These are phyloP conservation scores for Hirtodrosophila histrioides DNA, from an alignment of 2,888 invertebrate genomes.

Conservation along the genomic window DNA sequence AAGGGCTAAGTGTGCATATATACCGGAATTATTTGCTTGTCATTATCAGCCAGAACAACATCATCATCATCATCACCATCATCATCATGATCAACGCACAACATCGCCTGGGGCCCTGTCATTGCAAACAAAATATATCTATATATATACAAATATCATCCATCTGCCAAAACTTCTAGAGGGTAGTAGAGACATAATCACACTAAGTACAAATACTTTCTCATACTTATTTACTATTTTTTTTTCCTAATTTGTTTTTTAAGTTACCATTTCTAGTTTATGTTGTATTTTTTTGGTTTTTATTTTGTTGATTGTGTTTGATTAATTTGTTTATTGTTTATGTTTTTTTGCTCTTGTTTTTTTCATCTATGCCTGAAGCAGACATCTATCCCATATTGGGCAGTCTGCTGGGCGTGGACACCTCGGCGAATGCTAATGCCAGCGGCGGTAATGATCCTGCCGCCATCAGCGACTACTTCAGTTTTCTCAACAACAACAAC, in stretches of 20 bases:
- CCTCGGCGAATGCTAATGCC: slow-evolving; percentile 58
- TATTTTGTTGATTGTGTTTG: slow-evolving; percentile 23
- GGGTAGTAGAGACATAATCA: slow-evolving; percentile 36
- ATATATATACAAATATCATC: slow-evolving; percentile 8
- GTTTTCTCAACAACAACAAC: slow-evolving; percentile 69
- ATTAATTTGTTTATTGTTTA: slow-evolving; percentile 52
- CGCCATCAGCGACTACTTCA: slow-evolving; percentile 65
- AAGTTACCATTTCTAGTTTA: slow-evolving; percentile 39
- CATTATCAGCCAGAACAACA: slow-evolving; percentile 17
- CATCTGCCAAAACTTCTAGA: slow-evolving; percentile 31
- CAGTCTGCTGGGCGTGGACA: slow-evolving; percentile 83
- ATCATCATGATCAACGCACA: slow-evolving; percentile 11
- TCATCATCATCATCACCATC: slow-evolving; percentile 15
- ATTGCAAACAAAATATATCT: slow-evolving; percentile 21
- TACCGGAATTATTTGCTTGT: slow-evolving; percentile 37
- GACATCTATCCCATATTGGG: slow-evolving; percentile 84
- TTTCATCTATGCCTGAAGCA: slow-evolving; percentile 50
- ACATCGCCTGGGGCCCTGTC: slow-evolving; percentile 35
- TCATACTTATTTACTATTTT: background rate
- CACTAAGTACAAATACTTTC: slow-evolving; percentile 32
- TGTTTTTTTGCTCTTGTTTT: slow-evolving; percentile 41
- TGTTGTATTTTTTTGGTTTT: slow-evolving; percentile 26
- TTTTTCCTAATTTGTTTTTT: slow-evolving; percentile 16
- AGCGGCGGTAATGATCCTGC: slow-evolving; percentile 48
- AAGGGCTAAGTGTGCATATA: slow-evolving; percentile 27